Evolutionary conservation across 2,888 invertebrate species (phyloP).

Genomic region (Hemithea aestivaria): DNA sequence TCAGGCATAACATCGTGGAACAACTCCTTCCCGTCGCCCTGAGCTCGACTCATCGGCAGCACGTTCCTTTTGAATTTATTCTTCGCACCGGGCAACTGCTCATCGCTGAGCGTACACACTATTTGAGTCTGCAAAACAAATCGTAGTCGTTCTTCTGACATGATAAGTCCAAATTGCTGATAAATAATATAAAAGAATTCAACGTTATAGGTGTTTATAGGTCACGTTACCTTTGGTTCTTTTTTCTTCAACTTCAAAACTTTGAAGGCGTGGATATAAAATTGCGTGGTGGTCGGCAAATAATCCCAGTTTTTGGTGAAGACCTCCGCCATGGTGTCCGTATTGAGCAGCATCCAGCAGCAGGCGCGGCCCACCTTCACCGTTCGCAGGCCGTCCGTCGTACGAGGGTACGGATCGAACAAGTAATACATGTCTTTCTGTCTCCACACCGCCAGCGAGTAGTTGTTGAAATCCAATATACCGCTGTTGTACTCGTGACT

Average conservation of each 20-base stretch:
- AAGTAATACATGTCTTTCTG: conserved; percentile 81
- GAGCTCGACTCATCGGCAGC: conserved; percentile 41
- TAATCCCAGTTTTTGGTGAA: conserved; percentile 76
- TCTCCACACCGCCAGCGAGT: conserved; percentile 80
- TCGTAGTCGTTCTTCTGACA: not conserved
- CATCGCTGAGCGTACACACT: conserved; percentile 61
- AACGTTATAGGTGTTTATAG: no score
- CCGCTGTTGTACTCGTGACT: conserved; percentile 69
- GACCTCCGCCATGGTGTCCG: conserved; percentile 76
- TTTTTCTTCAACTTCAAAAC: conserved; percentile 74
- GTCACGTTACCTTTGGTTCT: conserved; percentile 48
- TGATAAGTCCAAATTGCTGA: not conserved
- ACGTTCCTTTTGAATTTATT: conserved; percentile 39
- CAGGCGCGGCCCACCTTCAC: conserved; percentile 79
- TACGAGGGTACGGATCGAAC: conserved; percentile 83
- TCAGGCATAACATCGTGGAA: conserved; percentile 49
- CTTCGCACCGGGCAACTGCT: conserved; percentile 45
- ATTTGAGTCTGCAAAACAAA: conserved; percentile 48
- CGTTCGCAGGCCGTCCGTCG: conserved; percentile 74
- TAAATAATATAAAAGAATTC: no score
- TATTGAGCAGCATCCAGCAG: conserved; percentile 80
- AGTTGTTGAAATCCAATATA: conserved; percentile 80
- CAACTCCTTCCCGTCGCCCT: conserved; percentile 52
- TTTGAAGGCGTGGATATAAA: conserved; percentile 80
- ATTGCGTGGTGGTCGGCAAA: conserved; percentile 65